These are phyloP conservation scores for Mesochorus sp. DNA, from an alignment of 2,888 invertebrate species.

Conservation along the genomic window DNA sequence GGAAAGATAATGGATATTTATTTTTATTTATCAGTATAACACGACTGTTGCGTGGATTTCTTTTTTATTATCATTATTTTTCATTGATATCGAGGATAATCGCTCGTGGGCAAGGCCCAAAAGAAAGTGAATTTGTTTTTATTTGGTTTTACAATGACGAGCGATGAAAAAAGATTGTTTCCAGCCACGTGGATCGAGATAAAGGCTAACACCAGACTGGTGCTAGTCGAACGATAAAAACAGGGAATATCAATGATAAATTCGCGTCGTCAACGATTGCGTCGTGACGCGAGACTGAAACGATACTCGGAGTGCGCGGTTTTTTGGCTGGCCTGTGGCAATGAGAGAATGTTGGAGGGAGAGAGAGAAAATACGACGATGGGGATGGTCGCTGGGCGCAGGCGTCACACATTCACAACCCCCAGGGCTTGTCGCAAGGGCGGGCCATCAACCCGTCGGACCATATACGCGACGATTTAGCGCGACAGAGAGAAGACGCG, in stretches of 20 bases:
- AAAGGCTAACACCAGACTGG: background rate
- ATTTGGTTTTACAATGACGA: background rate
- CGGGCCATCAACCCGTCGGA: conserved; percentile 60
- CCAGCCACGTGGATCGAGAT: conserved; percentile 63
- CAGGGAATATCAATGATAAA: conserved; percentile 34
- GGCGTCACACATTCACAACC: conserved; percentile 67
- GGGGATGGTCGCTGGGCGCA: conserved; percentile 68
- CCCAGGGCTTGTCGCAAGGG: conserved; percentile 63
- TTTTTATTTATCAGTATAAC: background rate
- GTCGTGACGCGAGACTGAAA: conserved; percentile 73
- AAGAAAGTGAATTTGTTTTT: background rate
- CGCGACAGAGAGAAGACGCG: conserved; percentile 36
- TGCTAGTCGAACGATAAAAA: conserved; percentile 43
- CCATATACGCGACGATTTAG: conserved; percentile 40
- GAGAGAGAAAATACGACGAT: conserved; percentile 38
- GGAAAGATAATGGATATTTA: background rate
- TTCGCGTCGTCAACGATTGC: conserved; percentile 68
- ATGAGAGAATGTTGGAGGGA: conserved; percentile 10
- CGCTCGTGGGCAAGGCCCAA: no score
- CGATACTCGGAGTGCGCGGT: conserved; percentile 65
- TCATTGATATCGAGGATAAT: background rate
- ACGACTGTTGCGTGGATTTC: background rate
- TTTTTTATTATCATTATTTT: no score
- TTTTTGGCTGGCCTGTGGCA: conserved; percentile 65
- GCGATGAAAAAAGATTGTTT: background rate